phyloP scores from a whole-genome alignment of 2,113 vertebrate species.

The Noturus placidus region DNA sequence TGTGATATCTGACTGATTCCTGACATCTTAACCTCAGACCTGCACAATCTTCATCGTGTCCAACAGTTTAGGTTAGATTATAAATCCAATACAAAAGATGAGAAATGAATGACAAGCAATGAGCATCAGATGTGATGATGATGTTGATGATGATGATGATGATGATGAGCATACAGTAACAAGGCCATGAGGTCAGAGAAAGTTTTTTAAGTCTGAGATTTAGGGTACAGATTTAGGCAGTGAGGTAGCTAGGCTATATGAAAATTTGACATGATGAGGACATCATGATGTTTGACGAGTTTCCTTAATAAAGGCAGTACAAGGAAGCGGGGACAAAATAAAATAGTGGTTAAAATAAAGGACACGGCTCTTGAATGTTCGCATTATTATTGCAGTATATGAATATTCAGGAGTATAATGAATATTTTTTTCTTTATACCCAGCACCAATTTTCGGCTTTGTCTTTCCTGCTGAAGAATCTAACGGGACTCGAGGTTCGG shows the following conservation, averaged over 20 bases:
- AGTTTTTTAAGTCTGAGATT: neutral
- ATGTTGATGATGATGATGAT: neutral
- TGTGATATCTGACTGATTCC: neutral
- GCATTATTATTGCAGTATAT: neutral
- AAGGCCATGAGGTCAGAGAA: neutral
- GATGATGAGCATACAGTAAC: neutral
- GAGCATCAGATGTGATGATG: neutral
- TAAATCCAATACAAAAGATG: neutral
- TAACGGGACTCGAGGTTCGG: neutral
- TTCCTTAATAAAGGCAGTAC: neutral
- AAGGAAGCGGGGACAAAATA: neutral
- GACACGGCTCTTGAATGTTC: neutral
- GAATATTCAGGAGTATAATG: neutral
- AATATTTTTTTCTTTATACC: neutral
- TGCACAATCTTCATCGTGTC: neutral
- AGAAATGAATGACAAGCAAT: neutral
- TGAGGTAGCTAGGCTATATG: neutral
- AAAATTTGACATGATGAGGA: neutral
- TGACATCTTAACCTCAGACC: neutral
- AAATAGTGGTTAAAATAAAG: neutral
- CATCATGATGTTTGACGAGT: neutral
- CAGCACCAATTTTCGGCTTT: neutral
- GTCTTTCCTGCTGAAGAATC: conserved; percentile 6
- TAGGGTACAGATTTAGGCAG: neutral
- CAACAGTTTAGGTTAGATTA: neutral